Conservation (phyloP, 2,113 vertebrate genomes). For the Nanger granti region DNA sequence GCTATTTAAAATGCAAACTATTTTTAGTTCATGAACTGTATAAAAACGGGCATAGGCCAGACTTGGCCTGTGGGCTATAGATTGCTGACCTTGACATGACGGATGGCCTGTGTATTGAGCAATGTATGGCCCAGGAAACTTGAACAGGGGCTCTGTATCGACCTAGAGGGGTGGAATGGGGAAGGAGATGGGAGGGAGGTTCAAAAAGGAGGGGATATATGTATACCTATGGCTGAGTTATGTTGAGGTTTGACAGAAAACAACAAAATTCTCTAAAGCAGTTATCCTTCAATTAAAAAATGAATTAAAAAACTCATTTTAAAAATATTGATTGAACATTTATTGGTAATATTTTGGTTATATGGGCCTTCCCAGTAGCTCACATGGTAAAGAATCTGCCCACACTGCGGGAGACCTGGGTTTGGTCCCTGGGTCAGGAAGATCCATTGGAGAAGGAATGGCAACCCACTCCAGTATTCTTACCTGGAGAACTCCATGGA, state of each 20-base stretch:
- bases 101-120: not conserved
- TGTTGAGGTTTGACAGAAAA: not conserved
- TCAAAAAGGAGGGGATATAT: not conserved
- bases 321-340: not conserved
- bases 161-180: not conserved
- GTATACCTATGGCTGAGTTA: not conserved
- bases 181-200: not conserved
- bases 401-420: not conserved
- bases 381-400: not conserved
- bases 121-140: not conserved
- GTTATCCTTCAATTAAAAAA: not conserved
- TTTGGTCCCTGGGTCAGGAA: not conserved
- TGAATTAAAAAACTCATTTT: not conserved
- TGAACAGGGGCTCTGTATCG: not conserved
- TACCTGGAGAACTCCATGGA: not conserved
- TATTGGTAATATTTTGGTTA: not conserved
- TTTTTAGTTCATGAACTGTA: not conserved
- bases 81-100: not conserved
- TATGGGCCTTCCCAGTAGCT: not conserved
- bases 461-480: not conserved
- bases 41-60: not conserved
- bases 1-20: not conserved
- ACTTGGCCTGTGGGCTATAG: not conserved
- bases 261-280: no score
- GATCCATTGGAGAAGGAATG: not conserved